Base-by-base conservation (phyloP, 1,140 invertebrate species). In the Brachionus sp. region DNA sequence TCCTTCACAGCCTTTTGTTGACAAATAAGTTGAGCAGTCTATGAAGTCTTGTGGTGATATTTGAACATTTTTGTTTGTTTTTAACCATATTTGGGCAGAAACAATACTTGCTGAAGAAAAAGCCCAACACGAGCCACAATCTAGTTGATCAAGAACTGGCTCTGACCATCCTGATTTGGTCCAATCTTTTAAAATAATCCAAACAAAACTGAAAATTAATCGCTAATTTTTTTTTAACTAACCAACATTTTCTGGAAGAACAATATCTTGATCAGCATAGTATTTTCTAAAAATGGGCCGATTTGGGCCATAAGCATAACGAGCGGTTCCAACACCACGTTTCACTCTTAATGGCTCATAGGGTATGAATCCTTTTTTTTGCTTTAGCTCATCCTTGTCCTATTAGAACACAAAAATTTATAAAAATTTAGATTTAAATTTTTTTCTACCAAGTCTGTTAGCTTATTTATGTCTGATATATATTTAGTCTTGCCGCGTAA, bases 1-100 rank as follows among this genome's bases (percentile, higher is more conserved):
- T n/a, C 88, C 88, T 10, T 85, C 33, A 83, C 88, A 88, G 1
- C 87, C 88, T 5, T 85, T 23, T 84, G 87, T 88, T 42, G 80
- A 84, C 19, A 83, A 84, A 39, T 53, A 82, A 29, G 23, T 16
- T 0, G 86, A 86, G 73, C 87, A 88, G 66, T 88, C 87, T 23
- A 87, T 84, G 9, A 88, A 82, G 33, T 88, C 84, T 84, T 87
- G 87, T 84, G 87, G 87, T 83, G 85, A 85, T 1, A 88, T 84
- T 25, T 82, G 85, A 2, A 86, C 64, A n/a, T 87, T 77, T 19
- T 85, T 85, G 16, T 83, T 78, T 3, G 84, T 84, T 29, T 85
- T 86, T 10, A 82, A 73, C 78, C 85, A 85, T 50, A 84, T 64
- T 50, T 86, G 86, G 37, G 86, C 86, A 83, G 87, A 86, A 19